These are phyloP conservation scores for Archivesica marissinica DNA, from an alignment of 1,140 invertebrate species.

Conservation along the genomic window DNA sequence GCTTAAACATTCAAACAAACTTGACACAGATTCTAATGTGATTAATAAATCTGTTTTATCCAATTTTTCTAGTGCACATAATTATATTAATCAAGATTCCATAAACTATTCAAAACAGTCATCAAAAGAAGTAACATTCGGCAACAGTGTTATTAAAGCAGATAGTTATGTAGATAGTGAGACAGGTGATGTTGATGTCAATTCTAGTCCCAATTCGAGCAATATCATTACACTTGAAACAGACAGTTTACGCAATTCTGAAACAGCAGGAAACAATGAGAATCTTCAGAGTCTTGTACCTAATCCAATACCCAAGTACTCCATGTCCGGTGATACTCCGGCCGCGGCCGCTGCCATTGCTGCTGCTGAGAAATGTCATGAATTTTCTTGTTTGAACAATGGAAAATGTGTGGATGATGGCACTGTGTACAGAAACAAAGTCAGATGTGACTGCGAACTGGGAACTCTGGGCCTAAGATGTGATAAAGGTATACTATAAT, in stretches of 20 bases:
- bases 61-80: background rate
- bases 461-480: constrained; percentile 71
- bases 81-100: background rate
- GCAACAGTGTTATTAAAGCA: background rate
- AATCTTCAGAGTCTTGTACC: constrained; percentile 48
- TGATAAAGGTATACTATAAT: constrained; percentile 76
- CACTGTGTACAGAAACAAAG: constrained; percentile 19
- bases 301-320: background rate
- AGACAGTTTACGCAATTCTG: constrained; percentile 34
- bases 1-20: background rate
- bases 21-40: background rate
- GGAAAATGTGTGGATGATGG: constrained; percentile 72
- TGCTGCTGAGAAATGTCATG: constrained; percentile 69
- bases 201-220: background rate
- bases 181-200: background rate
- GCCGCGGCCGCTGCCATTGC: background rate
- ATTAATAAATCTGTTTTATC: background rate
- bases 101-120: background rate
- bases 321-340: background rate
- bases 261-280: constrained; percentile 14
- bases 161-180: background rate
- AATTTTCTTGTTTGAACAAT: constrained; percentile 72
- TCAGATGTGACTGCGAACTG: constrained; percentile 74
- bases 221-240: constrained; percentile 44
- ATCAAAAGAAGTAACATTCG: background rate